phyloP scores from a whole-genome alignment of 2,888 invertebrate genomes.

The Drosophila dives region DNA sequence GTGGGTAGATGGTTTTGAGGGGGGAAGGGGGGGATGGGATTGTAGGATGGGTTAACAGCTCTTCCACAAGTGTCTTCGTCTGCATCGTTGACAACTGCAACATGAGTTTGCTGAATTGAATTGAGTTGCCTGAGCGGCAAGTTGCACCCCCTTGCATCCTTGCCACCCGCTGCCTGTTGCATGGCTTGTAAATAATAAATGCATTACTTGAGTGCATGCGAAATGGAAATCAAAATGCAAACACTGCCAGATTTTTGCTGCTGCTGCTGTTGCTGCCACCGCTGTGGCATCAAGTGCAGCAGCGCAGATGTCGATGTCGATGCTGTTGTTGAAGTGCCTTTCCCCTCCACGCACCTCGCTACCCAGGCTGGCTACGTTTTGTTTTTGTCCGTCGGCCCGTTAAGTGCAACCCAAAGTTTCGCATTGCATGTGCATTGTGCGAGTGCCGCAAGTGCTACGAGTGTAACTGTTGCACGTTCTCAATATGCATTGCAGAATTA shows the following conservation, averaged over 20 bases:
- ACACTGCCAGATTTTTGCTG: conserved; percentile 71
- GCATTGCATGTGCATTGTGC: conserved; percentile 59
- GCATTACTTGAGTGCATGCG: conserved; percentile 76
- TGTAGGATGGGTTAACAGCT: conserved; percentile 16
- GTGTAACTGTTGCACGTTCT: conserved; percentile 78
- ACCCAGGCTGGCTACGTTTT: conserved; percentile 35
- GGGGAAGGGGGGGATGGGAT: neutral
- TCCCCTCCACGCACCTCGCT: conserved; percentile 15
- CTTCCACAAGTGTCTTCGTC: conserved; percentile 68
- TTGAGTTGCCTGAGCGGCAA: conserved; percentile 63
- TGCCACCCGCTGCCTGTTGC: conserved; percentile 31
- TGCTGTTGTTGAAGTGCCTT: conserved; percentile 40
- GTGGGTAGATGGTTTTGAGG: neutral
- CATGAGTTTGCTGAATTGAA: conserved; percentile 74
- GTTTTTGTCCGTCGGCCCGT: conserved; percentile 71
- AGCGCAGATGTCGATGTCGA: conserved; percentile 31
- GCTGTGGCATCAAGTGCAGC: conserved; percentile 55
- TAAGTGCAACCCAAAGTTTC: conserved; percentile 67
- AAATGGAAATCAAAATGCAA: conserved; percentile 77
- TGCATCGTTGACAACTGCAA: conserved; percentile 73
- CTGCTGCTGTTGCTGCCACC: conserved; percentile 24
- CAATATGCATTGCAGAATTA: conserved; percentile 79
- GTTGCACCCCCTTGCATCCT: conserved; percentile 14
- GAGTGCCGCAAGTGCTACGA: conserved; percentile 17
- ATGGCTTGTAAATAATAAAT: conserved; percentile 75